Percentiles rank a stretch among this genome's conserved stretches.
Conservation (phyloP, 2,888 invertebrate genomes). For the Apamea epomidion region DNA sequence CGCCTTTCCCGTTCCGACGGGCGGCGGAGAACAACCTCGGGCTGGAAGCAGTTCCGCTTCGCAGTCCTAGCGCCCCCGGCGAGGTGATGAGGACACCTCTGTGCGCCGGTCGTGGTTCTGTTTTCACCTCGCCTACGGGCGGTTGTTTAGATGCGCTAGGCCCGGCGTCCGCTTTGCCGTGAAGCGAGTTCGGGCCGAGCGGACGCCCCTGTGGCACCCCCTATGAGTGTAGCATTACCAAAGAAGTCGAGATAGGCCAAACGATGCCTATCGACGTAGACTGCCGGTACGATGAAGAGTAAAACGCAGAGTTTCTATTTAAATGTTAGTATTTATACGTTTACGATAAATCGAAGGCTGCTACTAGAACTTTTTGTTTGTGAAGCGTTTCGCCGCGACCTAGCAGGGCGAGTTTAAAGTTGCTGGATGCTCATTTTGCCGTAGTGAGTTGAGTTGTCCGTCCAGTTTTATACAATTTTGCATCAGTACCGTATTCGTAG, state of each 20-base stretch:
- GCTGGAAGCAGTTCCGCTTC: conserved; percentile 21
- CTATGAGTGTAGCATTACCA: conserved; percentile 76
- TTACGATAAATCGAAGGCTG: conserved; percentile 83
- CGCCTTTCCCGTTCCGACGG: conserved; percentile 4
- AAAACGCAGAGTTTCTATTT: conserved; percentile 81
- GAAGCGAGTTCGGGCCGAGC: conserved; percentile 40
- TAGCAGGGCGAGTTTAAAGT: conserved; percentile 74
- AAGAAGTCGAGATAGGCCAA: conserved; percentile 77
- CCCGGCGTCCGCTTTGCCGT: conserved; percentile 53
- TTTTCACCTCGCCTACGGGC: conserved; percentile 57
- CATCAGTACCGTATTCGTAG: conserved; percentile 77
- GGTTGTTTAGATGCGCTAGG: conserved; percentile 73
- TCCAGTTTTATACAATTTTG: conserved; percentile 89
- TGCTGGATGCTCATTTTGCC: conserved; percentile 89
- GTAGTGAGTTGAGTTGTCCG: conserved; percentile 90
- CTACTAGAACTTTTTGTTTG: conserved; percentile 78
- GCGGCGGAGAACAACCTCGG: conserved; percentile 18
- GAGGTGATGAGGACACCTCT: conserved; percentile 23
- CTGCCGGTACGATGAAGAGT: conserved; percentile 76
- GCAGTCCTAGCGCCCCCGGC: conserved; percentile 20
- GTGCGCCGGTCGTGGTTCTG: conserved; percentile 38
- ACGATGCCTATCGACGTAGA: conserved; percentile 61
- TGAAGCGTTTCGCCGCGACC: conserved; percentile 70
- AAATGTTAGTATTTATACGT: conserved; percentile 78
- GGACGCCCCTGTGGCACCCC: conserved; percentile 64